Evolutionary conservation across 2,113 vertebrate genomes (phyloP).

Genomic region (Odontophorus gujanensis): DNA sequence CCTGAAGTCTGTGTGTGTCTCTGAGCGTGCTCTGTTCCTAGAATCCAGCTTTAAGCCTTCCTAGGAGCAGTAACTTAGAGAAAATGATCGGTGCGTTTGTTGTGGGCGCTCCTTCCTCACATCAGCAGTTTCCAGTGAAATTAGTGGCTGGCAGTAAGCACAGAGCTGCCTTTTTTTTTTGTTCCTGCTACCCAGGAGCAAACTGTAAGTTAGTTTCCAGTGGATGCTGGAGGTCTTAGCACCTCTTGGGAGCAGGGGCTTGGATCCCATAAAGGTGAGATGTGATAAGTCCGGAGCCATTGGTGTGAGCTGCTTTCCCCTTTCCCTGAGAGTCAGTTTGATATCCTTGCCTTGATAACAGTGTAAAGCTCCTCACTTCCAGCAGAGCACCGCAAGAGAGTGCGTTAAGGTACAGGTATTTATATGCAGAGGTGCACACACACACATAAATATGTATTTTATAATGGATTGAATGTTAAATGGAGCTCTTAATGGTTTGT

Average conservation of each 20-base stretch:
- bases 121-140: slow-evolving; percentile 10
- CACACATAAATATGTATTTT: rapidly evolving
- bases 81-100: neutral
- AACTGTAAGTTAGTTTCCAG: neutral
- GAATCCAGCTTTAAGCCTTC: neutral
- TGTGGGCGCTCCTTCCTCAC: neutral
- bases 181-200: neutral
- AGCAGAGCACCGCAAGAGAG: neutral
- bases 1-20: neutral
- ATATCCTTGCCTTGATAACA: neutral
- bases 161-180: neutral
- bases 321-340: neutral
- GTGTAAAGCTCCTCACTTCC: neutral
- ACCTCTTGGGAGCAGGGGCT: neutral
- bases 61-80: neutral
- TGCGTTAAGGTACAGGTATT: rapidly evolving
- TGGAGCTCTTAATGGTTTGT: neutral
- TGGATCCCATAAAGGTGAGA: neutral
- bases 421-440: neutral
- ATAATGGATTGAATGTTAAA: neutral
- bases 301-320: neutral
- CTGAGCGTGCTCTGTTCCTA: neutral
- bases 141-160: neutral
- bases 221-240: neutral
- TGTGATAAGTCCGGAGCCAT: neutral